Conservation (phyloP, 2,888 invertebrate genomes). For the Byasa hedistus region DNA sequence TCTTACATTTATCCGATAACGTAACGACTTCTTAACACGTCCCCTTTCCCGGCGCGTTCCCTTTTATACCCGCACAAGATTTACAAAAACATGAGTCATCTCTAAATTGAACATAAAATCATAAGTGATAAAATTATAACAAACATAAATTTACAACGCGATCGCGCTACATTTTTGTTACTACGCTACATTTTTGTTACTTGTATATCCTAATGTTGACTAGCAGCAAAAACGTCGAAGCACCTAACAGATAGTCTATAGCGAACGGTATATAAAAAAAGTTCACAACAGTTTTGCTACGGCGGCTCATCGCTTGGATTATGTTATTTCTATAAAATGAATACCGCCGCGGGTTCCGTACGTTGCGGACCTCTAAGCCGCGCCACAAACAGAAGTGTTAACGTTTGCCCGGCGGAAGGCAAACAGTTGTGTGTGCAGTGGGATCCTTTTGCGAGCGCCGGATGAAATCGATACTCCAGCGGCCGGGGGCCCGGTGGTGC, state of each 20-base stretch:
- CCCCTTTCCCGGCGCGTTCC: too few species aligned
- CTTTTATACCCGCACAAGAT: too few species aligned
- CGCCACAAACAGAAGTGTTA: constrained; percentile 50
- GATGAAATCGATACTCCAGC: constrained; percentile 45
- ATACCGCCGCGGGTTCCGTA: constrained; percentile 1
- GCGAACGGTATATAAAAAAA: constrained; percentile 18
- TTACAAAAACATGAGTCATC: too few species aligned
- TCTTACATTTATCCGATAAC: too few species aligned
- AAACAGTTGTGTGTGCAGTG: constrained; percentile 37
- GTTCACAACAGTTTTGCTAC: constrained; percentile 22
- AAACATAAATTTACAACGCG: too few species aligned
- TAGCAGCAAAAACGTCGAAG: constrained; percentile 14
- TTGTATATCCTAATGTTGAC: too few species aligned
- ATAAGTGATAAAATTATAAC: too few species aligned
- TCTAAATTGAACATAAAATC: too few species aligned
- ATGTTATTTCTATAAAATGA: constrained; percentile 18
- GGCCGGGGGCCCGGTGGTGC: constrained; percentile 15
- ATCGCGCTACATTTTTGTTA: too few species aligned
- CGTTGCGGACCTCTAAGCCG: constrained; percentile 32
- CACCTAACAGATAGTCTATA: constrained; percentile 16
- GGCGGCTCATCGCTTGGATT: constrained; percentile 10
- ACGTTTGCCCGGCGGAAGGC: constrained; percentile 46
- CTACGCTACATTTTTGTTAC: too few species aligned
- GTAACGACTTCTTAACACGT: too few species aligned
- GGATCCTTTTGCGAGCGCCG: constrained; percentile 42